A percentile compares a stretch with the other conserved stretches of the same genome.
These are phyloP conservation scores for Acrobasis repandana DNA, from an alignment of 2,888 invertebrate species.

Conservation along the genomic window DNA sequence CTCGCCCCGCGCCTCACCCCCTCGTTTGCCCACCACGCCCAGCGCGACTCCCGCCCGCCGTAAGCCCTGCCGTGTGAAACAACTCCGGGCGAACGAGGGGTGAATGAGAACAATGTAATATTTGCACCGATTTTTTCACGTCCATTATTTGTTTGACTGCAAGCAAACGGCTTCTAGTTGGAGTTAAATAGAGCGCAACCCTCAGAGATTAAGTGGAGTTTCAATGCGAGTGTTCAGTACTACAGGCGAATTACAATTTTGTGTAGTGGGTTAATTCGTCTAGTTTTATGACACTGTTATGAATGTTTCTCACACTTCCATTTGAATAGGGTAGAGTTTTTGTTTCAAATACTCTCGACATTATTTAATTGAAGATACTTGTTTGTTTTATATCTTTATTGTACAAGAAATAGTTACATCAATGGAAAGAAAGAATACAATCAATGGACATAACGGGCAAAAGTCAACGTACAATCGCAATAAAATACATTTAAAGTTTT, in stretches of 20 bases:
- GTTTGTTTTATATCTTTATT: too few relatives aligned
- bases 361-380: not conserved
- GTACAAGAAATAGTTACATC: too few relatives aligned
- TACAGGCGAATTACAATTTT: slow-evolving; percentile 40
- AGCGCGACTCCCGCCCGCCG: slow-evolving; percentile 53
- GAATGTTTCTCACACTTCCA: slow-evolving; percentile 26
- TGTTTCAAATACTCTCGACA: not conserved
- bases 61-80: slow-evolving; percentile 73
- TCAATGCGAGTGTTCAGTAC: slow-evolving; percentile 58
- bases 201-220: slow-evolving; percentile 66
- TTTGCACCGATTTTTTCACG: slow-evolving; percentile 69
- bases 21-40: slow-evolving; percentile 60
- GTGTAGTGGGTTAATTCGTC: slow-evolving; percentile 42
- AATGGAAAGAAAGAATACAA: too few relatives aligned
- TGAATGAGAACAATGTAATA: slow-evolving; percentile 63
- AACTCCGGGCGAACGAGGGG: slow-evolving; percentile 57
- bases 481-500: too few relatives aligned
- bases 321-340: slow-evolving; percentile 1
- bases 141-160: slow-evolving; percentile 59
- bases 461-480: too few relatives aligned
- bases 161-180: slow-evolving; percentile 50
- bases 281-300: slow-evolving; percentile 9
- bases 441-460: too few relatives aligned
- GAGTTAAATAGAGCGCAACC: slow-evolving; percentile 68
- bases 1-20: slow-evolving; percentile 35